These are phyloP conservation scores for Choristoneura rosaceana DNA, from an alignment of 2,888 invertebrate genomes.

Conservation along the genomic window DNA sequence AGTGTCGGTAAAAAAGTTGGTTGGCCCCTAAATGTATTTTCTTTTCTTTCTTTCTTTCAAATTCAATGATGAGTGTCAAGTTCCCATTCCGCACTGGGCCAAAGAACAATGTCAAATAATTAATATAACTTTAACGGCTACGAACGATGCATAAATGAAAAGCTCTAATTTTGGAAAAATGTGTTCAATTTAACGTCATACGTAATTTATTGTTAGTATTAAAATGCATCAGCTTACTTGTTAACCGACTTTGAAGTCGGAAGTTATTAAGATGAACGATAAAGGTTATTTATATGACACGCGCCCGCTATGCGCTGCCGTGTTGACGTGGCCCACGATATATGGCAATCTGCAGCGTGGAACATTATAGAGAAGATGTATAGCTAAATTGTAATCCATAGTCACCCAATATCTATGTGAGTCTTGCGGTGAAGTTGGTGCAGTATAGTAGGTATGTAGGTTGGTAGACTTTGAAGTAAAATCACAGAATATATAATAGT, in stretches of 20 bases:
- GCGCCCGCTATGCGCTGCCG: conserved; percentile 32
- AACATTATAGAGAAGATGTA: background rate
- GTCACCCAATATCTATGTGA: background rate
- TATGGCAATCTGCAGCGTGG: conserved; percentile 31
- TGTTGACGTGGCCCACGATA: conserved; percentile 32
- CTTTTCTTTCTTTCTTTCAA: no score
- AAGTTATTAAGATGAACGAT: conserved; percentile 38
- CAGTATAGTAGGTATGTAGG: no score
- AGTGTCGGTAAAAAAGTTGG: no score
- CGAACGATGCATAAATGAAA: no score
- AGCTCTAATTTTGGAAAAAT: background rate
- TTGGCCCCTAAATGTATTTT: no score
- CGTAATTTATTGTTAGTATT: background rate
- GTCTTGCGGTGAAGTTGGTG: background rate
- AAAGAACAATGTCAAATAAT: no score
- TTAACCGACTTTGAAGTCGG: conserved; percentile 19
- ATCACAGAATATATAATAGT: no score
- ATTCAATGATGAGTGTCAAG: no score
- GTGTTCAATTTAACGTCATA: background rate
- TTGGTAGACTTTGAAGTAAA: no score
- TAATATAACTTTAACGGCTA: no score
- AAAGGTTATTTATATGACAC: conserved; percentile 40
- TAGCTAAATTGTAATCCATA: conserved; percentile 2
- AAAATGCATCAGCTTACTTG: conserved; percentile 12
- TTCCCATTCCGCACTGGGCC: no score